phyloP scores from a whole-genome alignment of 2,797 vertebrate species.

The Epinephelus coioides region DNA sequence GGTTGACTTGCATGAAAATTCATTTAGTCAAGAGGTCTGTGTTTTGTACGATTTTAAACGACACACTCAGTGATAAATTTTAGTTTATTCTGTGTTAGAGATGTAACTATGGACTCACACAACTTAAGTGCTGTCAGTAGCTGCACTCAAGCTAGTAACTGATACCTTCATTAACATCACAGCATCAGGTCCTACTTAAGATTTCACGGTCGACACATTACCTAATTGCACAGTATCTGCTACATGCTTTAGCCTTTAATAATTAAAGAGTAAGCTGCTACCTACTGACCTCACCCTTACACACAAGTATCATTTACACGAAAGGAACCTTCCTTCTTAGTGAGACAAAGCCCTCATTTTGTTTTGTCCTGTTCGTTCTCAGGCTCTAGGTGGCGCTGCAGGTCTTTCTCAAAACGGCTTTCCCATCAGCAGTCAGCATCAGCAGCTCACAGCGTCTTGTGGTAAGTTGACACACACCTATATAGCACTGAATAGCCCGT shows the following conservation, averaged over 20 bases:
- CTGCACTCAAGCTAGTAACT: not conserved
- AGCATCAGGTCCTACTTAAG: slow-evolving; percentile 5
- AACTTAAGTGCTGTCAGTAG: not conserved
- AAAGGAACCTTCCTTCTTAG: not conserved
- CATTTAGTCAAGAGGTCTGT: not conserved
- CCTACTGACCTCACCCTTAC: slow-evolving; percentile 5
- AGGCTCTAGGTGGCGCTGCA: slow-evolving; percentile 59
- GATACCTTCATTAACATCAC: not conserved
- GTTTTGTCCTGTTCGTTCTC: not conserved
- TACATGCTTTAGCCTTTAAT: slow-evolving; percentile 21
- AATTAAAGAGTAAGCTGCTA: slow-evolving; percentile 12
- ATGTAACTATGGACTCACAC: not conserved
- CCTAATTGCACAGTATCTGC: not conserved
- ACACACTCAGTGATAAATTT: not conserved
- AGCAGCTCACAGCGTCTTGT: slow-evolving; percentile 40
- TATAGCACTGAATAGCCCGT: too few species aligned
- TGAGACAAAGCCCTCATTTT: not conserved
- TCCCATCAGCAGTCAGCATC: slow-evolving; percentile 41
- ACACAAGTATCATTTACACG: not conserved
- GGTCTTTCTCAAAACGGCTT: slow-evolving; percentile 35
- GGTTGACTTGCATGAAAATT: not conserved
- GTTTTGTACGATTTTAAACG: not conserved
- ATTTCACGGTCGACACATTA: slow-evolving; percentile 1
- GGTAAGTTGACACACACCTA: slow-evolving; percentile 48
- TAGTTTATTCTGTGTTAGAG: not conserved